Conservation (phyloP, 2,888 invertebrate genomes). For the Andrena marginata region DNA sequence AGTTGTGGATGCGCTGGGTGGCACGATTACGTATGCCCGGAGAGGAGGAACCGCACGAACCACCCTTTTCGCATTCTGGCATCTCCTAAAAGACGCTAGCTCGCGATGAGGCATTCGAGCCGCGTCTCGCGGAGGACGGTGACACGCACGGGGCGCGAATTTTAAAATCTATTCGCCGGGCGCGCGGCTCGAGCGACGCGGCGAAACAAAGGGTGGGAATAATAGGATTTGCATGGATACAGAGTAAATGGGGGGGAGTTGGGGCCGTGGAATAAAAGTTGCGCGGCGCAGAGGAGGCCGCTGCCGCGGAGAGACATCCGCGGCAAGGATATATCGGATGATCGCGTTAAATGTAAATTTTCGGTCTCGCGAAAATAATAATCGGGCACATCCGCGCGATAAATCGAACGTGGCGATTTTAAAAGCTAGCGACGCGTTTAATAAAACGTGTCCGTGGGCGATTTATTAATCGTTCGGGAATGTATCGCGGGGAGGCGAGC, state of each 20-base stretch:
- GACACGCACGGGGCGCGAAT: slow-evolving; percentile 61
- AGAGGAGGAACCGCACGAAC: too few relatives aligned
- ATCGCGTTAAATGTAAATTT: slow-evolving; percentile 23
- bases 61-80: too few relatives aligned
- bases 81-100: slow-evolving; percentile 41
- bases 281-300: neutral
- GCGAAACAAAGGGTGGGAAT: slow-evolving; percentile 51
- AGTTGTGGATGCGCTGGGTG: too few relatives aligned
- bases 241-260: slow-evolving; percentile 44
- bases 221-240: slow-evolving; percentile 62
- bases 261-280: slow-evolving; percentile 32
- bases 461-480: slow-evolving; percentile 36
- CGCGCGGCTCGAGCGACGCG: slow-evolving; percentile 12
- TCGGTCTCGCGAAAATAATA: slow-evolving; percentile 5
- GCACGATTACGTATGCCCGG: too few relatives aligned
- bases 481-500: slow-evolving; percentile 24
- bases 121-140: slow-evolving; percentile 48
- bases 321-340: too few relatives aligned
- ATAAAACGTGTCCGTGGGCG: slow-evolving; percentile 7
- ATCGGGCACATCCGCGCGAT: slow-evolving; percentile 1
- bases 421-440: slow-evolving; percentile 5
- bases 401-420: slow-evolving; percentile 17
- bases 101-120: slow-evolving; percentile 50
- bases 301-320: neutral
- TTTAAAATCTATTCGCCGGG: slow-evolving; percentile 52